A percentile compares a stretch with the other conserved stretches of the same genome.
phyloP scores from a whole-genome alignment of 2,888 invertebrate species.

The Erannis defoliaria region DNA sequence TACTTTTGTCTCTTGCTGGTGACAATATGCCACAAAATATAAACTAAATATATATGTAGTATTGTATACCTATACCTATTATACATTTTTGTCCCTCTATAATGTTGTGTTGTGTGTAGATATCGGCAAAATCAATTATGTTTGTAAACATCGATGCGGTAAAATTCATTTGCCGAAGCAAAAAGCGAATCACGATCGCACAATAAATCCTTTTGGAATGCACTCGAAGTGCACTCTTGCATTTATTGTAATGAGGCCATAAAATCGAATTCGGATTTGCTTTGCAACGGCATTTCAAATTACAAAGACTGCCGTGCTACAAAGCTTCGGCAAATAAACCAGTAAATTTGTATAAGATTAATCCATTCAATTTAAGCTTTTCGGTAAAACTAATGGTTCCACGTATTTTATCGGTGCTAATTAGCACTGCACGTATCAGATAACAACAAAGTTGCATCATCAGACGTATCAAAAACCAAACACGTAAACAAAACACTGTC shows the following conservation, averaged over 20 bases:
- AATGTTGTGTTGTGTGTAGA: background rate
- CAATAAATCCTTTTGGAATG: conserved; percentile 76
- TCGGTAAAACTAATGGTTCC: background rate
- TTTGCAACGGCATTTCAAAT: conserved; percentile 25
- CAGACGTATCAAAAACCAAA: conserved; percentile 24
- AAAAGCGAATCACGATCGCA: conserved; percentile 63
- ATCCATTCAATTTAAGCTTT: conserved; percentile 6
- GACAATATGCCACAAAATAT: background rate
- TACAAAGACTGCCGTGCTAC: background rate
- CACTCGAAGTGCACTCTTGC: conserved; percentile 59
- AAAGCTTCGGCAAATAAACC: conserved; percentile 1
- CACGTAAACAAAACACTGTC: conserved; percentile 32
- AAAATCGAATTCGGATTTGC: conserved; percentile 30
- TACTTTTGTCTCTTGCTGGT: conserved; percentile 14
- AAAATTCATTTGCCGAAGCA: conserved; percentile 66
- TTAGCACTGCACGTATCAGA: conserved; percentile 25
- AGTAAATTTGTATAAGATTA: background rate
- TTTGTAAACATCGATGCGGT: conserved; percentile 44
- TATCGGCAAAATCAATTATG: conserved; percentile 7
- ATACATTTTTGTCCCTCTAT: background rate
- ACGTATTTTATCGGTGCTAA: conserved; percentile 9
- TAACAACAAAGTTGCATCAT: conserved; percentile 23
- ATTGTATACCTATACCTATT: background rate
- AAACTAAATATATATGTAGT: background rate
- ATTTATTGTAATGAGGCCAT: conserved; percentile 53